Conservation (phyloP, 53 echinoderm and acorn worm genomes). For the Antedon mediterranea region DNA sequence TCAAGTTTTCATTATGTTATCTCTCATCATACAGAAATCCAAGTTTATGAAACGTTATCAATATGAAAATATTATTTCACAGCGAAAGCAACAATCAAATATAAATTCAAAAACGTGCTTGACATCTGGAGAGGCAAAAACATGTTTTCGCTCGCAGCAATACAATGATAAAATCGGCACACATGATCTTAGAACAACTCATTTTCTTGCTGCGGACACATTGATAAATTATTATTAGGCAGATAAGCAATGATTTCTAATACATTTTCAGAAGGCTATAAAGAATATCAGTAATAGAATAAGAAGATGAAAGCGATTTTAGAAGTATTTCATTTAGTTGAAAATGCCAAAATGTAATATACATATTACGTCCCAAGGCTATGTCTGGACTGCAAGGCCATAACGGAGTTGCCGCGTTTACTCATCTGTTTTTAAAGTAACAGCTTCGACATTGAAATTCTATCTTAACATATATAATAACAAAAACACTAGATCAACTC, state of each 20-base stretch:
- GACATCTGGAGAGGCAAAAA: neutral
- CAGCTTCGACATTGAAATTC: too few species aligned
- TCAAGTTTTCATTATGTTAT: too few species aligned
- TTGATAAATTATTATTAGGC: neutral
- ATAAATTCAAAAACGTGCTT: neutral
- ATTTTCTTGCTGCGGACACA: neutral
- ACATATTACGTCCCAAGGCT: neutral
- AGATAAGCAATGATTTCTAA: neutral
- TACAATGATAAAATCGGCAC: neutral
- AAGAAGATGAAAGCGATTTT: neutral
- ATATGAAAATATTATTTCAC: neutral
- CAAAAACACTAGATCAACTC: too few species aligned
- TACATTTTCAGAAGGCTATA: neutral
- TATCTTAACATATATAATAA: too few species aligned
- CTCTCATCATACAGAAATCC: too few species aligned
- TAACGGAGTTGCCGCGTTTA: neutral
- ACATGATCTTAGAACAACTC: neutral
- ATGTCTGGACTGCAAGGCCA: neutral
- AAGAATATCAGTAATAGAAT: neutral
- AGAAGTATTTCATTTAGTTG: neutral
- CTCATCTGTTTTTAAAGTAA: too few species aligned
- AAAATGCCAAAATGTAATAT: neutral
- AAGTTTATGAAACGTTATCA: too few species aligned
- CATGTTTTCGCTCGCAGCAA: neutral
- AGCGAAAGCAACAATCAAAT: neutral